Base-by-base conservation (phyloP, 2,113 vertebrate species). In the Catharus bicknelli region DNA sequence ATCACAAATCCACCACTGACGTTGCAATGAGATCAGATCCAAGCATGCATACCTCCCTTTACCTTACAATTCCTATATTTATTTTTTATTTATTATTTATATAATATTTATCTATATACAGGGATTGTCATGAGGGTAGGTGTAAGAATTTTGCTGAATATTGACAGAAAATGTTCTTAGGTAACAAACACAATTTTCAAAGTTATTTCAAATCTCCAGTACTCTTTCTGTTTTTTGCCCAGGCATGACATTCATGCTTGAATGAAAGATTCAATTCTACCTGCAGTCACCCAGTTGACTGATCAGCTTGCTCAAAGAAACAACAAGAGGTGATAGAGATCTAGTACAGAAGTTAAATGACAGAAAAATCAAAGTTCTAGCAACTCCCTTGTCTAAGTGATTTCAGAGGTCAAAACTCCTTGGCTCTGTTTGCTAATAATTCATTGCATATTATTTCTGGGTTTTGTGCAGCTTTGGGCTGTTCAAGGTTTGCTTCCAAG, bases 271-370 rank as follows among this genome's bases (percentile, higher is more conserved):
- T 70, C 58, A 50, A 32, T 93, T 85, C 48, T 86, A 58, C 29
- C 32, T 80, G 19, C 55, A 93, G 78, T 72, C 48, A 84, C 14
- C 20, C 68, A 88, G 55, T 48, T 64, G 76, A 75, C 42, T 90
- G 70, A 90, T 89, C 58, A 93, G 14, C 54, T 69, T 70, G 26
- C 77, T 92, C 54, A 95, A 77, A 94, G 51, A 80, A 87, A 85
- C 36, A 74, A 67, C 32, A 82, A 42, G 16, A 55, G 29, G 11
- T 38, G 55, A 77, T 62, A 40, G 4, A 76, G 32, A 78, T 59
- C 23, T 45, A 70, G 54, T 21, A 51, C 48, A 89, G 53, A 80
- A 79, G 47, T 58, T 80, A 54, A 90, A 88, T 81, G 61, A 47
- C 55, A 81, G 55, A 62, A 82, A 85, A 90, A 89, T 85, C 79